phyloP scores from a whole-genome alignment of 30 jellyfish, hydroid and myxozoan genomes.

The Nemopilema nomurai region DNA sequence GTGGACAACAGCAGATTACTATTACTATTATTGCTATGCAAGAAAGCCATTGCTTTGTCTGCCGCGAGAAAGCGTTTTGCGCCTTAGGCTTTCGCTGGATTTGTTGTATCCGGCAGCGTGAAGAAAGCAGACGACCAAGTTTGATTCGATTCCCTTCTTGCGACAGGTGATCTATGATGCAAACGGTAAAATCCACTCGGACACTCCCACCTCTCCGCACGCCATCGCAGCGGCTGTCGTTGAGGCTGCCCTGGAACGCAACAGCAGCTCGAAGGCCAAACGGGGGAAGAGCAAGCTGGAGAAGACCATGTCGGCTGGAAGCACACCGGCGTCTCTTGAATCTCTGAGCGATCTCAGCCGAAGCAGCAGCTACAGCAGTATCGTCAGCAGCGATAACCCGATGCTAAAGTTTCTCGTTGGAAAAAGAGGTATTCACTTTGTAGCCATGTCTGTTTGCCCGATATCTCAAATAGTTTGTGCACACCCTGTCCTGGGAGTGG shows the following conservation, averaged over 20 bases:
- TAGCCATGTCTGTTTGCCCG: background rate
- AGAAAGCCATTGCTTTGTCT: too few species aligned
- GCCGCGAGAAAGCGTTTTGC: too few species aligned
- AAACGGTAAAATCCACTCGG: conserved; percentile 68
- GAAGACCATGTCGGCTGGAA: conserved; percentile 70
- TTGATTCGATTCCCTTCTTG: background rate
- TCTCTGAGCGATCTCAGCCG: conserved; percentile 81
- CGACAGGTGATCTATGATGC: conserved; percentile 53
- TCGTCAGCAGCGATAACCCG: conserved; percentile 66
- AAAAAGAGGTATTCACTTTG: conserved; percentile 24
- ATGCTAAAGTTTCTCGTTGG: conserved; percentile 48
- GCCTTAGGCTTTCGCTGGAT: too few species aligned
- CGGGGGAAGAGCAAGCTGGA: conserved; percentile 69
- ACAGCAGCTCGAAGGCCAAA: conserved; percentile 36
- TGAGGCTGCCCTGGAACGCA: conserved; percentile 90
- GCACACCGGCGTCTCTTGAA: conserved; percentile 79
- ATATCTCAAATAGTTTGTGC: background rate
- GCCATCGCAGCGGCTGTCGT: conserved; percentile 97
- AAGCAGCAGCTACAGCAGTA: conserved; percentile 80
- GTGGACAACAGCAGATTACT: too few species aligned
- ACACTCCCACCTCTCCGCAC: conserved; percentile 94
- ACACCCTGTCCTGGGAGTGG: too few species aligned
- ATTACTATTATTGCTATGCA: too few species aligned
- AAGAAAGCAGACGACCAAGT: too few species aligned
- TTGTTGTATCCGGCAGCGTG: too few species aligned